Conservation (phyloP, 2,888 invertebrate genomes). For the Latheticus oryzae region DNA sequence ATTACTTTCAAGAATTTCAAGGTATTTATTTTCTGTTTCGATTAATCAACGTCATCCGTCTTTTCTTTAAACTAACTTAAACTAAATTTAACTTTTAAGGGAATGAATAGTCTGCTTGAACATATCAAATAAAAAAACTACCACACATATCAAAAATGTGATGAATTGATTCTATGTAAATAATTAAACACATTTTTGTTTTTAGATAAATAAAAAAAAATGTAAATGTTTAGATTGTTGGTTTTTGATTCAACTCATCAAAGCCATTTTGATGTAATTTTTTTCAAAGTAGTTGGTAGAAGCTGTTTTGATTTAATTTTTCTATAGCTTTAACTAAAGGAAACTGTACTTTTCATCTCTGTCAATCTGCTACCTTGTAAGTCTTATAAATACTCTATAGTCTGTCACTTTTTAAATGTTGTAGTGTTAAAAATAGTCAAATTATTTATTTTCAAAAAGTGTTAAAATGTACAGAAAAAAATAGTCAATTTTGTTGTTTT, state of each 20-base stretch:
- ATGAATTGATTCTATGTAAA: constrained; percentile 42
- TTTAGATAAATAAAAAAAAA: too few relatives aligned
- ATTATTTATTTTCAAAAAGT: constrained; percentile 42
- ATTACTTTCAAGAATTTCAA: too few relatives aligned
- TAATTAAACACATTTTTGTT: constrained; percentile 18
- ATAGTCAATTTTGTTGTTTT: too few relatives aligned
- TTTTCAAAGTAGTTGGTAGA: too few relatives aligned
- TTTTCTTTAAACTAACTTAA: constrained; percentile 29
- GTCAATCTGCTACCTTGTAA: constrained; percentile 49
- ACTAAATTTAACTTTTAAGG: constrained; percentile 10
- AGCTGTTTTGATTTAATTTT: too few relatives aligned
- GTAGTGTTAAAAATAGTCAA: constrained; percentile 47
- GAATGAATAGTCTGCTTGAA: constrained; percentile 48
- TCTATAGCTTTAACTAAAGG: constrained; percentile 26
- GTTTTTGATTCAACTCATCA: constrained; percentile 1
- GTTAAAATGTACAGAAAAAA: constrained; percentile 41
- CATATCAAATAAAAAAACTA: constrained; percentile 53
- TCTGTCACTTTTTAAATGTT: constrained; percentile 55
- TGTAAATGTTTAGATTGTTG: too few relatives aligned
- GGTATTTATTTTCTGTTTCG: too few relatives aligned
- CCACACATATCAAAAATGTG: constrained; percentile 55
- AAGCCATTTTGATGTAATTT: constrained; percentile 27
- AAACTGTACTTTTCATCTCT: constrained; percentile 42
- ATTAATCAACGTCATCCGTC: too few relatives aligned
- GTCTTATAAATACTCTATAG: constrained; percentile 48